These are phyloP conservation scores for Chiloscyllium punctatum DNA, from an alignment of 2,797 vertebrate species.

Conservation along the genomic window DNA sequence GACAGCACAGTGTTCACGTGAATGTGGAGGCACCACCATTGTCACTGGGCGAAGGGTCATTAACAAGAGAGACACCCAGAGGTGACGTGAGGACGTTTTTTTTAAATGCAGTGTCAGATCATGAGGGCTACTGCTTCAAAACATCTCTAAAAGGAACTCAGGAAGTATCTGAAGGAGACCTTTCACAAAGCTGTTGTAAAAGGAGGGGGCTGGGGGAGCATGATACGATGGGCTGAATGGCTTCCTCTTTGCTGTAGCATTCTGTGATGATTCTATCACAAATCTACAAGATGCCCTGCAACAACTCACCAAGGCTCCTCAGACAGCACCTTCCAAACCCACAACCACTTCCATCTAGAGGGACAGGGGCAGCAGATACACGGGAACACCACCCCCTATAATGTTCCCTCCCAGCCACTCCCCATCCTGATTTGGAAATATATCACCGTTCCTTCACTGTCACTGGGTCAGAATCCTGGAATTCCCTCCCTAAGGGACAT, in stretches of 20 bases:
- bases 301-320: neutral
- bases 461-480: too few relatives aligned
- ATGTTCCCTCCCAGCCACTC: too few relatives aligned
- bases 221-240: neutral
- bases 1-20: too few relatives aligned
- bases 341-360: neutral
- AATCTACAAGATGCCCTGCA: neutral
- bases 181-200: neutral
- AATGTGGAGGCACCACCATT: too few relatives aligned
- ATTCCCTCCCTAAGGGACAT: too few relatives aligned
- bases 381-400: too few relatives aligned
- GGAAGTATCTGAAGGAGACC: neutral
- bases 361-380: neutral
- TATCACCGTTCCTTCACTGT: too few relatives aligned
- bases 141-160: neutral
- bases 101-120: too few relatives aligned
- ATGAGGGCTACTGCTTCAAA: too few relatives aligned
- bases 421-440: too few relatives aligned
- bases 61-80: neutral
- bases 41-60: neutral
- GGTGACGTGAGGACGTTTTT: neutral
- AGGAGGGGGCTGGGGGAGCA: neutral
- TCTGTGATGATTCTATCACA: neutral
- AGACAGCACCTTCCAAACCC: neutral
- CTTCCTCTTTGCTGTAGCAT: neutral